A percentile compares a stretch with the other conserved stretches of the same genome.
Evolutionary conservation across 2,797 vertebrate genomes (phyloP).

Genomic region (Lithobates sylvaticus): DNA sequence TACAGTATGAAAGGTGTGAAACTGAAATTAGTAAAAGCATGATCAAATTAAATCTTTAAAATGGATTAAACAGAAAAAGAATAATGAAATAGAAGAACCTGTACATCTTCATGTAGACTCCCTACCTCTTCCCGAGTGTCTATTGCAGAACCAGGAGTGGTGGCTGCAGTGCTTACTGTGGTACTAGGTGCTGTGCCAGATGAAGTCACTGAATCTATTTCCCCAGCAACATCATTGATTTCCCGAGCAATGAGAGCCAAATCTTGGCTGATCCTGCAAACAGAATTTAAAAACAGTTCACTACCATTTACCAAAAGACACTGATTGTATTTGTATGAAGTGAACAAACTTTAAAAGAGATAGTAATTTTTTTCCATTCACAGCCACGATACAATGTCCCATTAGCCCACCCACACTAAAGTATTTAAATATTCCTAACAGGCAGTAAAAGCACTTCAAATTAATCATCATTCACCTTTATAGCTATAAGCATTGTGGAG

Average conservation of each 20-base stretch:
- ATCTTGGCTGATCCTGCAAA: constrained; percentile 97
- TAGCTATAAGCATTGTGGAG: no score
- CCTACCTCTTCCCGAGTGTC: constrained; percentile 99
- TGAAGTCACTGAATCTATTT: constrained; percentile 98
- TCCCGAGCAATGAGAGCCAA: constrained; percentile 97
- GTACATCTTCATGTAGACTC: constrained; percentile 89
- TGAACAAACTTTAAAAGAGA: no score
- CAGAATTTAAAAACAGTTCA: background rate
- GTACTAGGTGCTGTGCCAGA: constrained; percentile 98
- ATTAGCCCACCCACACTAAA: no score
- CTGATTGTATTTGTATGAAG: background rate
- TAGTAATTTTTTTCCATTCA: no score
- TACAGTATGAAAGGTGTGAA: background rate
- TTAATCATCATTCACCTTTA: no score
- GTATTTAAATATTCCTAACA: no score
- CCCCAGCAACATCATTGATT: constrained; percentile 99
- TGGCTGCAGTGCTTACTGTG: constrained; percentile 98
- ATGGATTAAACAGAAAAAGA: background rate
- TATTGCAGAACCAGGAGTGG: constrained; percentile 98
- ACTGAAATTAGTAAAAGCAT: background rate
- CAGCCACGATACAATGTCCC: no score
- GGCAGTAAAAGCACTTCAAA: no score
- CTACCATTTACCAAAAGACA: background rate
- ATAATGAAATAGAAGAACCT: constrained; percentile 80
- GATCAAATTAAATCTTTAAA: background rate